Evolutionary conservation across 2,797 vertebrate genomes (phyloP), one percentile per base, ranked within the genome.

Genomic region (Chrysolophus pictus): DNA sequence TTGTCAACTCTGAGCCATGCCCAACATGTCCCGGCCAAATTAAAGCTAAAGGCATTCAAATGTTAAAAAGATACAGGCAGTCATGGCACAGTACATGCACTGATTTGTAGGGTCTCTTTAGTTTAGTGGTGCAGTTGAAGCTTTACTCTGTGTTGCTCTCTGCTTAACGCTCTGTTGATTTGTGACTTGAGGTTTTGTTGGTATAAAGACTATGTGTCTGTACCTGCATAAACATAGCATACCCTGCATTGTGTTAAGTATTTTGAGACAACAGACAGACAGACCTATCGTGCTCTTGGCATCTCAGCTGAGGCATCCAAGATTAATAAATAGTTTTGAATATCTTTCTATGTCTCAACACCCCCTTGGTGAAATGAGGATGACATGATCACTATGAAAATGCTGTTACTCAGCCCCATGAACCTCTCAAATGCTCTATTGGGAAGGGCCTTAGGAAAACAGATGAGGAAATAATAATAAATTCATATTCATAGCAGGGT

Each of bases 381-480:
- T 44, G 84, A 65, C 19, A 28, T 6, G 10, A 77, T 10, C 23
- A 53, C 67, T 64, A 35, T 46, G 56, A 82, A 86, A 91, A 79
- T 44, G 24, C 39, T 19, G 8, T 73, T 86, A 44, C 29, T 77
- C 41, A 80, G 47, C 59, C 78, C 39, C 71, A 28, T 53, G 74
- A 87, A 76, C 10, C 33, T 88, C 64, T 71, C 51, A 91, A 60
- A 82, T 64, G 19, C 41, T 90, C 56, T 90, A 46, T 44, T 80
- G 72, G 70, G 75, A 93, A 91, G 3, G 10, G 31, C 24, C 53
- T 58, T 63, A 70, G 37, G 46, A 94, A 93, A 93, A 86, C 14
- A 88, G 68, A 69, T 33, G 49, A 93, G 29, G 41, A 91, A 94
- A 89, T 94, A 71, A 81, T 88, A 95, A 77, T 74, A 80, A 94